Percentiles rank a stretch among this genome's conserved stretches.
phyloP scores from a whole-genome alignment of 2,797 vertebrate genomes.

The Emydoidea blandingii region DNA sequence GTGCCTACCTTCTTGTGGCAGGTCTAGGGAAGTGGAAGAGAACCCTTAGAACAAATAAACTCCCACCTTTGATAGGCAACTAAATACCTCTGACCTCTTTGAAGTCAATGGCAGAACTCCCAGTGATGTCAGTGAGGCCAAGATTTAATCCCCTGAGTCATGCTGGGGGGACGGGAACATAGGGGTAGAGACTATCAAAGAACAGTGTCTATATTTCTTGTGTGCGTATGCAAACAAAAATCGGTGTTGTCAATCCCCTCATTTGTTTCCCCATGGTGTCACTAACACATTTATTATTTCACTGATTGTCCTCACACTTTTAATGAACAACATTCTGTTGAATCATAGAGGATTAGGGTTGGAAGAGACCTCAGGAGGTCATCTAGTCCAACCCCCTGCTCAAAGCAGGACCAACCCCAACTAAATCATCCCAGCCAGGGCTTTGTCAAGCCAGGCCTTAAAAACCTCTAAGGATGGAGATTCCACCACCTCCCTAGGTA shows the following conservation, averaged over 20 bases:
- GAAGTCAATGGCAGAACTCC: not conserved
- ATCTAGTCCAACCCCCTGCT: no score
- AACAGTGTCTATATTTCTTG: not conserved
- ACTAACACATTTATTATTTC: conserved; percentile 11
- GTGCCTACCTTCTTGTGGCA: not conserved
- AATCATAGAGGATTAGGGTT: no score
- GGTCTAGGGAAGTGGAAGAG: conserved; percentile 30
- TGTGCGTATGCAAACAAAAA: not conserved
- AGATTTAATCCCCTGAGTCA: not conserved
- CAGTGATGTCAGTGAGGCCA: not conserved
- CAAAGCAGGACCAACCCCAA: no score
- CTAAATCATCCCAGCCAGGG: no score
- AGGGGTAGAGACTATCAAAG: not conserved
- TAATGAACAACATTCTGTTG: not conserved
- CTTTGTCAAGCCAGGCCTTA: no score
- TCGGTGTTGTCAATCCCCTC: not conserved
- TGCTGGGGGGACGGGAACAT: not conserved
- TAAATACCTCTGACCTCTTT: not conserved
- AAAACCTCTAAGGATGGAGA: no score
- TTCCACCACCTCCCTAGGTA: no score
- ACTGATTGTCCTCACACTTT: not conserved
- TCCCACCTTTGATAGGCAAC: not conserved
- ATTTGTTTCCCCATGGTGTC: not conserved
- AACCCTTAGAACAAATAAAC: not conserved
- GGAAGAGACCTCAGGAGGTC: no score